Percentiles rank a stretch among this genome's conserved stretches.
Evolutionary conservation across 1,140 invertebrate genomes (phyloP).

Genomic region (Camponotus floridanus): DNA sequence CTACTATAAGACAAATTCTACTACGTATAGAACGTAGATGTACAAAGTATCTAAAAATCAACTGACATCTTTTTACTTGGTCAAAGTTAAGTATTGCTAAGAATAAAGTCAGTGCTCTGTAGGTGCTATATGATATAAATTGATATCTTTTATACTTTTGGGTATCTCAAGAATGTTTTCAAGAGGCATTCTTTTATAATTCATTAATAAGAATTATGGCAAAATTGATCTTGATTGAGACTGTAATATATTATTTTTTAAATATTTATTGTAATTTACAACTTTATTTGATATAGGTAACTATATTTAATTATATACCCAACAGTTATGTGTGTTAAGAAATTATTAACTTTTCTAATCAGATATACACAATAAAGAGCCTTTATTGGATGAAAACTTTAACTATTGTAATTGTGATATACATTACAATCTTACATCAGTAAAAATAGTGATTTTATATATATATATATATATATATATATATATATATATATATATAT

Average conservation of each 20-base stretch:
- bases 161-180: slow-evolving; percentile 26
- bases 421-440: slow-evolving; percentile 52
- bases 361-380: slow-evolving; percentile 26
- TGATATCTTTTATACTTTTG: slow-evolving; percentile 41
- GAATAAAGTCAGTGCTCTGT: slow-evolving; percentile 69
- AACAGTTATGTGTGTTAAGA: slow-evolving; percentile 36
- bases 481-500: slow-evolving; percentile 52
- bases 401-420: slow-evolving; percentile 45
- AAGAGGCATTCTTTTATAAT: slow-evolving; percentile 53
- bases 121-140: slow-evolving; percentile 43
- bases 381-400: slow-evolving; percentile 42
- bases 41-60: slow-evolving; percentile 40
- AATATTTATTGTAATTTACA: slow-evolving; percentile 71
- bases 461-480: not conserved
- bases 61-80: slow-evolving; percentile 26
- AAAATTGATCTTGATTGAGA: slow-evolving; percentile 67
- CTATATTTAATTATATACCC: slow-evolving; percentile 39
- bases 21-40: not conserved
- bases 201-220: slow-evolving; percentile 70
- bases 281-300: slow-evolving; percentile 53
- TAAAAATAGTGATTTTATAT: slow-evolving; percentile 70
- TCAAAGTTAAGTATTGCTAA: slow-evolving; percentile 72
- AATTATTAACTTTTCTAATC: slow-evolving; percentile 34
- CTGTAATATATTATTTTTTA: slow-evolving; percentile 43
- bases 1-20: slow-evolving; percentile 27